These are phyloP conservation scores for Eretmochelys imbricata DNA, from an alignment of 2,113 vertebrate species.

Conservation along the genomic window DNA sequence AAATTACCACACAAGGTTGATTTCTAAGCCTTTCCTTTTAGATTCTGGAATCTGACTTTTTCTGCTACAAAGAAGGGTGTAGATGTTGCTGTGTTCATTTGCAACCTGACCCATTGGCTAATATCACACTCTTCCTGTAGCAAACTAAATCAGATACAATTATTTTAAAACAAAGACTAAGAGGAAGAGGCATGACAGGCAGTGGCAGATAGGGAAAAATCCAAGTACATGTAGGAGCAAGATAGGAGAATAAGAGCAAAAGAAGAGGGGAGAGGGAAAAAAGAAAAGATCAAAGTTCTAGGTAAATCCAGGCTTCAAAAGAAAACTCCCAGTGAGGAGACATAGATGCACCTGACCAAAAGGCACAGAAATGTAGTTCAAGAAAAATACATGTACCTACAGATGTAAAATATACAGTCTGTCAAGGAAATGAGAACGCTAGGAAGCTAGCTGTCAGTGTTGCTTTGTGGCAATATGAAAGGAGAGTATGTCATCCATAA, in stretches of 20 bases:
- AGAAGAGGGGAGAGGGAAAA: not conserved
- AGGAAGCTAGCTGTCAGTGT: not conserved
- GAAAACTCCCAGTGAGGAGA: not conserved
- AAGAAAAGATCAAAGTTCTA: not conserved
- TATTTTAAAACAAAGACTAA: not conserved
- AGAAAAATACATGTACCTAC: constrained; percentile 23
- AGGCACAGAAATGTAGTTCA: not conserved
- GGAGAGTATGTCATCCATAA: not conserved
- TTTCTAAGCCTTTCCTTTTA: not conserved
- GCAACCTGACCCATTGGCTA: not conserved
- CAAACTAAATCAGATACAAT: constrained; percentile 22
- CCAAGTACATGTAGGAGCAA: not conserved
- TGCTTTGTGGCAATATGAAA: constrained; percentile 3
- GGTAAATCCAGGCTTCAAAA: constrained; percentile 32
- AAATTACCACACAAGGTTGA: not conserved
- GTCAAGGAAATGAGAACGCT: constrained; percentile 21
- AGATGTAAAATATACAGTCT: constrained; percentile 40
- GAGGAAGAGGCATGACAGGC: not conserved
- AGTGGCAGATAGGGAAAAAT: constrained; percentile 14
- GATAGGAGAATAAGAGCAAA: constrained; percentile 23
- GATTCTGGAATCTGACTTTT: not conserved
- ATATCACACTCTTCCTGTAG: not conserved
- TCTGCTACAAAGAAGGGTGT: not conserved
- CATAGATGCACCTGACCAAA: constrained; percentile 13
- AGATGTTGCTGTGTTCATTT: not conserved